Base-by-base conservation (phyloP, 2,797 vertebrate species). In the Enteromius paludinosus region DNA sequence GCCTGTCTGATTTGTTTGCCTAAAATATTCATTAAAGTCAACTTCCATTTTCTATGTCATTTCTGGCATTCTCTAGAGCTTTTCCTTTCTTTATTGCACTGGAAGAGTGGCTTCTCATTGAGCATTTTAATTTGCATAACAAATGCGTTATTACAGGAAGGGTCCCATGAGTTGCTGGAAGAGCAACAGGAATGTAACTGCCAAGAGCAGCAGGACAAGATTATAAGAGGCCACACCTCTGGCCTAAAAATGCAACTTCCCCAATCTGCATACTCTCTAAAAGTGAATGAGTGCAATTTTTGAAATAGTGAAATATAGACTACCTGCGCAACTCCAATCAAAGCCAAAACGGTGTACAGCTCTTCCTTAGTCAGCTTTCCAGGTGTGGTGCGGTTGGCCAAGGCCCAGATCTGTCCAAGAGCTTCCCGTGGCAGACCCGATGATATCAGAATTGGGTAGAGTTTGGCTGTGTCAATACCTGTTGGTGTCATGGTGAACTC, bases 311-410 rank as follows among this genome's bases (percentile, higher is more conserved):
- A 12, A 71, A 62, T 82, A 45, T 45, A 45, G 43, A 12, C 35
- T 96, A 99, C 98, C 98, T 99, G 98, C 1, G 97, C 95, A n/a
- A 97, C 94, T 0, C 96, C 98, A 61, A 99, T 97, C 92, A 99
- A 96, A 64, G 97, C 95, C 80, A 99, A 95, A 72, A 99, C 98
- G 0, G 94, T 92, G 82, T 98, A 99, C 62, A 99, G 96, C 91
- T 99, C 98, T 91, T 99, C 98, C 90, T 98, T 99, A 64, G 98
- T 99, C 78, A 99, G 95, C 91, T 97, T 97, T 76, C 98, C 98
- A 0, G 98, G 98, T 7, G 97, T 98, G 45, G 97, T 99, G 79
- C 97, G 96, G 91, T 99, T 99, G 90, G 98, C 97, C 76, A 97
- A 86, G 7, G 97, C 98, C 98, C 98, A 99, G 85, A 99, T 99